Conservation (phyloP, 2,113 vertebrate species). For the Echinops telfairi region DNA sequence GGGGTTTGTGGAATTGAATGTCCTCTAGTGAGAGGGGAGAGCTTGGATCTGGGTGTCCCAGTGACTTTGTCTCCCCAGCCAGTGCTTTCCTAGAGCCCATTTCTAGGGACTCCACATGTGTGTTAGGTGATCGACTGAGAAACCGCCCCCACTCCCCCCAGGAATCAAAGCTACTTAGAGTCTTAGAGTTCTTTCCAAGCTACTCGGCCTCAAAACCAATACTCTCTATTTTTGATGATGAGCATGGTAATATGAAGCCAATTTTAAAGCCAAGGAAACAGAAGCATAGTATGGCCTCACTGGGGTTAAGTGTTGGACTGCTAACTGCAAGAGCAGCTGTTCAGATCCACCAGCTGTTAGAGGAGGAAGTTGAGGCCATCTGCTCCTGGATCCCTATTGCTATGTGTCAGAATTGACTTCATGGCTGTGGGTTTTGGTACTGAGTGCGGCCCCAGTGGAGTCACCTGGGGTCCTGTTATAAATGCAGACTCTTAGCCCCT, state of each 20-base stretch:
- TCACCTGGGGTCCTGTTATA: not conserved
- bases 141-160: not conserved
- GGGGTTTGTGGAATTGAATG: not conserved
- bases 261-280: not conserved
- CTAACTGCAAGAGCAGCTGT: no score
- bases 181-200: not conserved
- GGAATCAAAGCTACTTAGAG: not conserved
- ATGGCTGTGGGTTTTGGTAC: not conserved
- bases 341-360: no score
- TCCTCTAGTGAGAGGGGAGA: not conserved
- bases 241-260: not conserved
- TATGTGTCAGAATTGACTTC: not conserved
- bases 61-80: not conserved
- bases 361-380: no score
- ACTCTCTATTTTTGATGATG: not conserved
- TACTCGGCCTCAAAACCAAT: not conserved
- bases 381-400: no score
- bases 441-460: not conserved
- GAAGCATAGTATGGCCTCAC: no score
- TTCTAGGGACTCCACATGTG: not conserved
- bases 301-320: no score
- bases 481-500: not conserved
- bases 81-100: not conserved
- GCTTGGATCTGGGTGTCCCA: not conserved
- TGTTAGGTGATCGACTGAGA: not conserved